A percentile compares a stretch with the other conserved stretches of the same genome.
Evolutionary conservation across 2,113 vertebrate species (phyloP).

Genomic region (Rhinolophus ferrumequinum): DNA sequence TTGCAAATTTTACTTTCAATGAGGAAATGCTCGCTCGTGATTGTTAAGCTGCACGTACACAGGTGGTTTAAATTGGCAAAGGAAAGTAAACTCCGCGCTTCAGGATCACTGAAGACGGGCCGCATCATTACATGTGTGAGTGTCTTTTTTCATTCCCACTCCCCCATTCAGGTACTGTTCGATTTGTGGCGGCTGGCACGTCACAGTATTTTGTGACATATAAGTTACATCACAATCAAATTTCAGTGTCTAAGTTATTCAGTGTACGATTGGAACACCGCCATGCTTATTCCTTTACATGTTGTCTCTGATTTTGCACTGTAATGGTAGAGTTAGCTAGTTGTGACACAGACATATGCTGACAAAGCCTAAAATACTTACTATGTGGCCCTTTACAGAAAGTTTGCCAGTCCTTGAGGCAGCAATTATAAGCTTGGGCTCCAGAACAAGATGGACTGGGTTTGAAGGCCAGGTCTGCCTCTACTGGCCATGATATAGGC

Average conservation of each 20-base stretch:
- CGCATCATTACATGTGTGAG: too few species aligned
- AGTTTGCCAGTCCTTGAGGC: neutral
- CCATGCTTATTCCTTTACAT: neutral
- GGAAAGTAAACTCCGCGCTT: too few species aligned
- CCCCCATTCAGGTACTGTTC: too few species aligned
- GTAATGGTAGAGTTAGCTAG: neutral
- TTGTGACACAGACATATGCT: neutral
- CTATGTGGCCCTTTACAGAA: neutral
- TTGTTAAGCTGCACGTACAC: too few species aligned
- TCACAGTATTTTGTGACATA: neutral
- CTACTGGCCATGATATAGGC: accelerated
- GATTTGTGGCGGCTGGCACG: too few species aligned
- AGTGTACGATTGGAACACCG: neutral
- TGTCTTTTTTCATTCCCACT: too few species aligned
- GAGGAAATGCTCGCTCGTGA: too few species aligned
- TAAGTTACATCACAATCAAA: neutral
- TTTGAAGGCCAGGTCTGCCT: neutral
- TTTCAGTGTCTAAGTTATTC: neutral
- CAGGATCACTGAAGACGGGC: too few species aligned
- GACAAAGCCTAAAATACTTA: neutral
- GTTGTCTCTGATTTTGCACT: neutral
- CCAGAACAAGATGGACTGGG: neutral
- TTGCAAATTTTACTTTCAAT: too few species aligned
- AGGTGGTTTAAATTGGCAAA: too few species aligned
- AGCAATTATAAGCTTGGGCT: neutral